Evolutionary conservation across 64 coral and sea anemone species (phyloP).

Genomic region (Montipora capricornis): DNA sequence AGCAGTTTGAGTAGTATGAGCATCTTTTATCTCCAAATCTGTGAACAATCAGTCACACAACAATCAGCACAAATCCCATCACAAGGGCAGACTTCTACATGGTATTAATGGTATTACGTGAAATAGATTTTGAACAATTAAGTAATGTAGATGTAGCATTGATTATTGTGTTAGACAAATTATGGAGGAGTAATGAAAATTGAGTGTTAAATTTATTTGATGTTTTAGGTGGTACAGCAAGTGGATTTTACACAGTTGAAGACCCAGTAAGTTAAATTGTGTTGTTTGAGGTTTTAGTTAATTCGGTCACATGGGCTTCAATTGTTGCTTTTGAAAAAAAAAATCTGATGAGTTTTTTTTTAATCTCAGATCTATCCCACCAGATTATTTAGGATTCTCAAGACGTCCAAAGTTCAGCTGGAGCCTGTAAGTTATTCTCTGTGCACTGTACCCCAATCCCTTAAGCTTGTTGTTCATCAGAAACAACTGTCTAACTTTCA

Average conservation of each 20-base stretch:
- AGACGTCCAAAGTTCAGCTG: constrained; percentile 69
- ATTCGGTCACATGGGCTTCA: too few species aligned
- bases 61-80: too few species aligned
- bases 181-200: too few species aligned
- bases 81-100: too few species aligned
- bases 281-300: too few species aligned
- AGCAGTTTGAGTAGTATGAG: too few species aligned
- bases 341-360: background rate
- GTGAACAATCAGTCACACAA: too few species aligned
- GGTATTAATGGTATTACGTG: too few species aligned
- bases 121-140: too few species aligned
- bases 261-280: constrained; percentile 87
- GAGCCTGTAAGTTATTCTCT: constrained; percentile 82
- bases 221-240: constrained; percentile 89
- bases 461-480: background rate
- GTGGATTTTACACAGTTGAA: constrained; percentile 96
- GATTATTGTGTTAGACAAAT: background rate
- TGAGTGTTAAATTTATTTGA: background rate
- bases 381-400: constrained; percentile 86
- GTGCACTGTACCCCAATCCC: background rate
- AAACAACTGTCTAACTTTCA: background rate
- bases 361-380: constrained; percentile 79
- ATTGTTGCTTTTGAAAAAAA: too few species aligned
- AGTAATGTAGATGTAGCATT: background rate
- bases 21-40: too few species aligned